Conservation (phyloP, 35 echinoderm and acorn worm species). For the Hemicentrotus pulcherrimus region DNA sequence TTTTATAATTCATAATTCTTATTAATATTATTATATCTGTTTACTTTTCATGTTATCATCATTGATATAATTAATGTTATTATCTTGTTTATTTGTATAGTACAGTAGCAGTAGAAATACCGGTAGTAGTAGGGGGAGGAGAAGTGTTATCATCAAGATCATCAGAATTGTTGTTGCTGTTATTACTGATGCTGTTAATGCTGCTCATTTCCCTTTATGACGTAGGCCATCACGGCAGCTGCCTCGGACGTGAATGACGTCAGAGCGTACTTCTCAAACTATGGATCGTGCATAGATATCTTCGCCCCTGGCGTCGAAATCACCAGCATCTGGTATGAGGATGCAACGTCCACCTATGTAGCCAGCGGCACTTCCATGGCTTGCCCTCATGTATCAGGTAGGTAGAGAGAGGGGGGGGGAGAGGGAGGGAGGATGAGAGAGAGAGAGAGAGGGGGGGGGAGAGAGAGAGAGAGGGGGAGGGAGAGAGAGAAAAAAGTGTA, state of each 20-base stretch:
- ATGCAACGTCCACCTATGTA: neutral
- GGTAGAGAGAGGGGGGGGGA: neutral
- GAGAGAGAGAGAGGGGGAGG: too few relatives aligned
- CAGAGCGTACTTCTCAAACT: conserved; percentile 80
- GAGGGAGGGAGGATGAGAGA: neutral
- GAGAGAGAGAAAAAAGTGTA: too few relatives aligned
- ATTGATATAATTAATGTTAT: too few relatives aligned
- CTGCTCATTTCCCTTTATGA: neutral
- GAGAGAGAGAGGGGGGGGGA: neutral
- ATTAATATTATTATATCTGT: too few relatives aligned
- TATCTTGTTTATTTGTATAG: too few relatives aligned
- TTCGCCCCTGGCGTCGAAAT: conserved; percentile 80
- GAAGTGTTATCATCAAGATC: too few relatives aligned
- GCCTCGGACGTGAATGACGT: conserved; percentile 67
- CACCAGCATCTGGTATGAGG: conserved; percentile 22
- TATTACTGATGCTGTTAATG: too few relatives aligned
- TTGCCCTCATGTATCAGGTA: conserved; percentile 80
- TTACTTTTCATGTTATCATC: too few relatives aligned
- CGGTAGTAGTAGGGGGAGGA: too few relatives aligned
- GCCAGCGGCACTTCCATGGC: conserved; percentile 80
- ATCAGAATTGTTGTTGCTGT: too few relatives aligned
- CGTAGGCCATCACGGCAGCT: conserved; percentile 67
- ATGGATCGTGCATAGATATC: conserved; percentile 62
- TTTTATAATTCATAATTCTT: too few relatives aligned
- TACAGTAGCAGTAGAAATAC: too few relatives aligned